Evolutionary conservation across 2,797 vertebrate genomes (phyloP).

Genomic region (Catostomus latipinnis): DNA sequence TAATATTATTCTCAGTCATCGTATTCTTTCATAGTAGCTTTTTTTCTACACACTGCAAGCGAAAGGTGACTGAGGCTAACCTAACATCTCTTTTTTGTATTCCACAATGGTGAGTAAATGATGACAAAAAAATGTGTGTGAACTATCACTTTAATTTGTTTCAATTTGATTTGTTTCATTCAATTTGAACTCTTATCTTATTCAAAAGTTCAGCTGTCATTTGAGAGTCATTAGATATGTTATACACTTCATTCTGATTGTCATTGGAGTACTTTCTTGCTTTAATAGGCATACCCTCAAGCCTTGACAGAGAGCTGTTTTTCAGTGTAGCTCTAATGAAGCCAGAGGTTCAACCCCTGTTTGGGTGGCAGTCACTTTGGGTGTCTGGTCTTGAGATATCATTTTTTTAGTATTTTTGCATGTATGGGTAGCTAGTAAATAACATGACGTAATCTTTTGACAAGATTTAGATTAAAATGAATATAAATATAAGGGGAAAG

Average conservation of each 20-base stretch:
- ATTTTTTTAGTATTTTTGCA: background rate
- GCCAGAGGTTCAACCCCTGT: conserved; percentile 38
- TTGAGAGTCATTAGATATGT: conserved; percentile 38
- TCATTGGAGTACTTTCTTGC: conserved; percentile 15
- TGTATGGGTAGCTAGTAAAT: background rate
- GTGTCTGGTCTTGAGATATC: conserved; percentile 6
- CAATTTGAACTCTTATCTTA: conserved; percentile 12
- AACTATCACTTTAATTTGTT: no score
- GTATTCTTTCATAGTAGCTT: no score
- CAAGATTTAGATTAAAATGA: no score
- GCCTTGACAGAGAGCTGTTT: conserved; percentile 39
- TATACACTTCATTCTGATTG: conserved; percentile 37
- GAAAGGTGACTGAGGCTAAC: no score
- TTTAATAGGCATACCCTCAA: conserved; percentile 30
- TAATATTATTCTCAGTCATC: no score
- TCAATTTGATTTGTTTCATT: background rate
- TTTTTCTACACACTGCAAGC: no score
- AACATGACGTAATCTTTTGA: background rate
- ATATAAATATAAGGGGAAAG: no score
- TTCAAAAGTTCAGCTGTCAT: conserved; percentile 33
- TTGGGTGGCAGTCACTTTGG: conserved; percentile 35
- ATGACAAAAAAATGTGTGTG: no score
- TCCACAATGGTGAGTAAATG: no score
- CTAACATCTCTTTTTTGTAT: no score
- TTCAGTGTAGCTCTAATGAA: conserved; percentile 48